Evolutionary conservation across 2,888 invertebrate species (phyloP).

Genomic region (Chrysolina oricalcia): DNA sequence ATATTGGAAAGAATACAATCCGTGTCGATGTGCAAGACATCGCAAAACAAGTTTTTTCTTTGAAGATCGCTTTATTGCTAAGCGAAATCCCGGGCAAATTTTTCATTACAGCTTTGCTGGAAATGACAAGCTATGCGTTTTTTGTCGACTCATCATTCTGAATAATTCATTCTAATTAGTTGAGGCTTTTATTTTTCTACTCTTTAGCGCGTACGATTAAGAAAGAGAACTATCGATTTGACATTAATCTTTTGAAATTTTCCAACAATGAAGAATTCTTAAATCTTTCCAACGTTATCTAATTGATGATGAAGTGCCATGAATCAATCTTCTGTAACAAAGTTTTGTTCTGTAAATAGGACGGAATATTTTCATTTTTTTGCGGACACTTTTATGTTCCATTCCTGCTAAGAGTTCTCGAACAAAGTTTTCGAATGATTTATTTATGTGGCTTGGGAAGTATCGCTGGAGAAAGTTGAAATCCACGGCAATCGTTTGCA

Average conservation of each 20-base stretch:
- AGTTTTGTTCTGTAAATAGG: constrained; percentile 12
- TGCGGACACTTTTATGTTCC: constrained; percentile 14
- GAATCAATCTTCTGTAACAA: not conserved
- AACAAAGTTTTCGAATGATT: constrained; percentile 25
- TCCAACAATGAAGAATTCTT: not conserved
- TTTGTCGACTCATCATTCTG: constrained; percentile 15
- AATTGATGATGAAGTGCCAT: constrained; percentile 5
- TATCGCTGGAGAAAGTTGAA: constrained; percentile 23
- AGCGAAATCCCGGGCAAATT: not conserved
- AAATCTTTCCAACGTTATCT: not conserved
- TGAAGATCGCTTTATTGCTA: not conserved
- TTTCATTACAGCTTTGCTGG: constrained; percentile 5
- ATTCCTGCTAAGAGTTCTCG: not conserved
- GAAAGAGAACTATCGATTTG: constrained; percentile 6
- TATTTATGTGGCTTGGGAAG: constrained; percentile 16
- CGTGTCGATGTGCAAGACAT: not conserved
- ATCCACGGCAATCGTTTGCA: constrained; percentile 15
- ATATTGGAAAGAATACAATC: no score
- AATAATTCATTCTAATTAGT: constrained; percentile 18
- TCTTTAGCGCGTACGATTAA: not conserved
- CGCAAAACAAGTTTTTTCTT: constrained; percentile 5
- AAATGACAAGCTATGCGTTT: constrained; percentile 6
- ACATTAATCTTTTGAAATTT: constrained; percentile 12
- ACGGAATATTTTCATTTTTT: not conserved
- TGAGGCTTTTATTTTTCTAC: constrained; percentile 6